Evolutionary conservation across 1,140 invertebrate species (phyloP).

Genomic region (Papilio xuthus): DNA sequence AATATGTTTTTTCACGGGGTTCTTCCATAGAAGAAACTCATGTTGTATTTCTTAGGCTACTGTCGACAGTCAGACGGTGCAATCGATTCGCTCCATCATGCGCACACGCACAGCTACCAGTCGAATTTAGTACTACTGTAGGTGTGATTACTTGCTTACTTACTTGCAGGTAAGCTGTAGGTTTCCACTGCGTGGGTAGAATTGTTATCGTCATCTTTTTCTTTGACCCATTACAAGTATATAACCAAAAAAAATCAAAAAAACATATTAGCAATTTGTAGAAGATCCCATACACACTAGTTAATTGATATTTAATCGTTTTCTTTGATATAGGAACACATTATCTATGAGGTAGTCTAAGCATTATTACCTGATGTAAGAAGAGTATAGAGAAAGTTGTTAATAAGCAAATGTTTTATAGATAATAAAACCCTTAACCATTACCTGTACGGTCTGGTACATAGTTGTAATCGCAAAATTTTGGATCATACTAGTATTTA

Average conservation of each 20-base stretch:
- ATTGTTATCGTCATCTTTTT: too few species aligned
- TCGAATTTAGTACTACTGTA: not conserved
- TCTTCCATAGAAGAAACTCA: not conserved
- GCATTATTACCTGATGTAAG: not conserved
- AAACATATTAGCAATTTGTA: not conserved
- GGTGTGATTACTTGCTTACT: too few species aligned
- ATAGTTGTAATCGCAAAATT: too few species aligned
- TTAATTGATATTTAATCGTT: not conserved
- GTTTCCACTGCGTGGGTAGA: too few species aligned
- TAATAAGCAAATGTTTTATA: not conserved
- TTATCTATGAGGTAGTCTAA: not conserved
- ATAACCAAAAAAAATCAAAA: too few species aligned
- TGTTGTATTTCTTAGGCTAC: not conserved
- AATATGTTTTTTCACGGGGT: not conserved
- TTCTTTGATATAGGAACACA: not conserved
- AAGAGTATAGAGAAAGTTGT: not conserved
- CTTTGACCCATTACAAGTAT: too few species aligned
- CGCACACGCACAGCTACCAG: not conserved
- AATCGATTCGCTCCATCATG: not conserved
- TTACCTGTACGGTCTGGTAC: too few species aligned
- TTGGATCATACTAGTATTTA: too few species aligned
- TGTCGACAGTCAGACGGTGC: not conserved
- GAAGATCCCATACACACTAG: not conserved
- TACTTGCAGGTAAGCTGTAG: too few species aligned
- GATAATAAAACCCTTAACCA: too few species aligned